A percentile compares a stretch with the other conserved stretches of the same genome.
Evolutionary conservation across 2,797 vertebrate species (phyloP).

Genomic region (Picus viridis): DNA sequence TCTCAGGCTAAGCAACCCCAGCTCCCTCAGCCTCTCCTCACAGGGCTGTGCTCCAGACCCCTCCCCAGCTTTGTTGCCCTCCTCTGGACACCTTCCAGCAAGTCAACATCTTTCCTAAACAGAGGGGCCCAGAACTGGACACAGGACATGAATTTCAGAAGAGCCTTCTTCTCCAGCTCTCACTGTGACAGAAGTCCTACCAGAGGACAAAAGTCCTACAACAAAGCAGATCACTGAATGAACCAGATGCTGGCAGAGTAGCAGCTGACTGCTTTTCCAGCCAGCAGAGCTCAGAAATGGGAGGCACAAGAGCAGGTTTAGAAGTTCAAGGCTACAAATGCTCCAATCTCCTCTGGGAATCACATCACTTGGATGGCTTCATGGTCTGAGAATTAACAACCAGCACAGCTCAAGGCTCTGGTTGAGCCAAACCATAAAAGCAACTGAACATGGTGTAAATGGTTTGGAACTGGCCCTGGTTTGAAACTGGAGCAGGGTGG

Average conservation of each 20-base stretch:
- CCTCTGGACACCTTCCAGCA: no score
- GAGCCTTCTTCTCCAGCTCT: not conserved
- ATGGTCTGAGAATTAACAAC: accelerated
- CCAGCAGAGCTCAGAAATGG: not conserved
- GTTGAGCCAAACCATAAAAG: not conserved
- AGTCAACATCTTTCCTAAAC: no score
- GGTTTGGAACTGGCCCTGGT: no score
- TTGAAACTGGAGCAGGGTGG: no score
- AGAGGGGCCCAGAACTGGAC: no score
- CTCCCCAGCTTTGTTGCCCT: no score
- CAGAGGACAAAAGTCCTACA: not conserved
- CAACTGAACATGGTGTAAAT: accelerated
- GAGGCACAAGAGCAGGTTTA: not conserved
- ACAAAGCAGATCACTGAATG: not conserved
- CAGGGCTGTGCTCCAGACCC: no score
- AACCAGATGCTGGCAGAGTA: not conserved
- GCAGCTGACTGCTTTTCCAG: not conserved
- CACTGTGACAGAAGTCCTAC: slow-evolving; percentile 12
- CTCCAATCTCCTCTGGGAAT: not conserved
- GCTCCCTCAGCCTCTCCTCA: no score
- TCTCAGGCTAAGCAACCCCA: no score
- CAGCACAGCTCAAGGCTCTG: not conserved
- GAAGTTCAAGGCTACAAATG: not conserved
- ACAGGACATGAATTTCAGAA: slow-evolving; percentile 11
- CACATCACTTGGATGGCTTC: no score